These are phyloP conservation scores for Drosophila burlai DNA, from an alignment of 1,140 invertebrate genomes.

Conservation along the genomic window DNA sequence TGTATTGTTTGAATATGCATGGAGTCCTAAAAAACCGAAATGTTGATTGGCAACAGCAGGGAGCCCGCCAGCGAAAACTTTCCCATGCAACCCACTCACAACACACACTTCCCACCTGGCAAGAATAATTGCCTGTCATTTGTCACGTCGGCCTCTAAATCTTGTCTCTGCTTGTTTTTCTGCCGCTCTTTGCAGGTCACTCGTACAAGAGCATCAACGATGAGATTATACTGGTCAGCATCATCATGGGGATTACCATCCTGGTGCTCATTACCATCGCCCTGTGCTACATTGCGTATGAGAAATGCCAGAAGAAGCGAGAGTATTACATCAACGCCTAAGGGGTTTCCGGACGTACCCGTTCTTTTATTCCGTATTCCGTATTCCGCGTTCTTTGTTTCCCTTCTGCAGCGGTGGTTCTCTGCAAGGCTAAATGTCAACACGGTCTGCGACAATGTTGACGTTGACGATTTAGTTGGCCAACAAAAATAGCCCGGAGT, in stretches of 20 bases:
- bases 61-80: neutral
- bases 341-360: slow-evolving; percentile 13
- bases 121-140: slow-evolving; percentile 65
- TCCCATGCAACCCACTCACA: slow-evolving; percentile 3
- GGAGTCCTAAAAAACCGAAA: slow-evolving; percentile 35
- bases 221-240: slow-evolving; percentile 94
- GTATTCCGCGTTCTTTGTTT: slow-evolving; percentile 16
- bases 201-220: slow-evolving; percentile 93
- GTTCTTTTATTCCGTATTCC: slow-evolving; percentile 3
- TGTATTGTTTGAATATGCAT: slow-evolving; percentile 63
- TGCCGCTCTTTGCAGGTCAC: slow-evolving; percentile 86
- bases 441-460: slow-evolving; percentile 71
- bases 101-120: slow-evolving; percentile 19
- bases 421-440: slow-evolving; percentile 71
- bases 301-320: slow-evolving; percentile 89
- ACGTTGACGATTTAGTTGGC: slow-evolving; percentile 78
- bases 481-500: slow-evolving; percentile 39
- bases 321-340: slow-evolving; percentile 85
- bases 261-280: slow-evolving; percentile 92
- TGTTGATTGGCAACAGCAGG: slow-evolving; percentile 15
- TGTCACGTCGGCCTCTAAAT: slow-evolving; percentile 49
- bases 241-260: slow-evolving; percentile 93
- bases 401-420: slow-evolving; percentile 19
- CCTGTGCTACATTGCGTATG: slow-evolving; percentile 91
- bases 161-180: slow-evolving; percentile 24